Percentiles rank a stretch among this genome's conserved stretches.
Evolutionary conservation across 2,888 invertebrate genomes (phyloP).

Genomic region (Patella ulyssiponensis): DNA sequence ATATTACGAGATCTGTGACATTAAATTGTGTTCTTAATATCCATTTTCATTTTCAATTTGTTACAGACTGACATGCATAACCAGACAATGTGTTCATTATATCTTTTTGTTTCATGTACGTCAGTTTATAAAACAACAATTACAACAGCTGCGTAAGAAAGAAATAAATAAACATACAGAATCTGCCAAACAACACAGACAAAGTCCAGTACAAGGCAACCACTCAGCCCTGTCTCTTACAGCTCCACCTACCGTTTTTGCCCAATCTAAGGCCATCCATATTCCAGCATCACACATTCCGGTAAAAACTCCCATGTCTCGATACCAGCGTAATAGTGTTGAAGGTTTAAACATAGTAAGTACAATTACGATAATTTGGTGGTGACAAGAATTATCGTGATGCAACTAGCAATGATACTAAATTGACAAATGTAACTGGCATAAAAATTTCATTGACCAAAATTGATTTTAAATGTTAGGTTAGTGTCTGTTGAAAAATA

Average conservation of each 20-base stretch:
- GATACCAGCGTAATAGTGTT: slow-evolving; percentile 86
- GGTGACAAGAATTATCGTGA: too few species aligned
- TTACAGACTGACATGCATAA: background rate
- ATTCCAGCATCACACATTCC: slow-evolving; percentile 75
- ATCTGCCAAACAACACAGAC: slow-evolving; percentile 53
- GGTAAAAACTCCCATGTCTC: slow-evolving; percentile 72
- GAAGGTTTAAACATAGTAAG: slow-evolving; percentile 86
- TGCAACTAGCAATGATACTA: too few species aligned
- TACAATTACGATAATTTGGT: background rate
- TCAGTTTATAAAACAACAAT: slow-evolving; percentile 59
- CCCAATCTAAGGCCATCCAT: slow-evolving; percentile 75
- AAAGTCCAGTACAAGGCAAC: slow-evolving; percentile 76
- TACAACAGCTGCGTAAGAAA: slow-evolving; percentile 57
- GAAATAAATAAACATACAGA: slow-evolving; percentile 55
- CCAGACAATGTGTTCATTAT: background rate
- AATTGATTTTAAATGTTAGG: too few species aligned
- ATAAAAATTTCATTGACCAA: too few species aligned
- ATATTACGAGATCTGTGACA: too few species aligned
- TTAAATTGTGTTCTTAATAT: background rate
- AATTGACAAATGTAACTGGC: too few species aligned
- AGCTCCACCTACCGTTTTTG: slow-evolving; percentile 53
- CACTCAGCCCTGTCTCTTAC: slow-evolving; percentile 70
- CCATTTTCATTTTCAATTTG: background rate
- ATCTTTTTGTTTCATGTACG: slow-evolving; percentile 6
- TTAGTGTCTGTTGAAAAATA: too few species aligned